These are phyloP conservation scores for Noctua pronuba DNA, from an alignment of 2,888 invertebrate species.

Conservation along the genomic window DNA sequence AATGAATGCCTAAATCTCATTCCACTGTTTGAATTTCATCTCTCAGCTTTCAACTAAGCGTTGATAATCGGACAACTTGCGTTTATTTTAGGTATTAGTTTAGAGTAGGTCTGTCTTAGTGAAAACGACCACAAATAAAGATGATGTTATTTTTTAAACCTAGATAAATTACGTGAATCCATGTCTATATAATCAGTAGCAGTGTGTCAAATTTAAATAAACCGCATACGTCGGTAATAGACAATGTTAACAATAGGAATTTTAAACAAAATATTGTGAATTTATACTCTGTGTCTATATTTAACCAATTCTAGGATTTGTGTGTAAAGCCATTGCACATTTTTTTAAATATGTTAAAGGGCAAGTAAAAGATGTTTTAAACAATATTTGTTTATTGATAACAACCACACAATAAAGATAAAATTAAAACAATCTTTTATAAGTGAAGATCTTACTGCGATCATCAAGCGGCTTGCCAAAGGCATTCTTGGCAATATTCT, in stretches of 20 bases:
- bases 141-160: not conserved
- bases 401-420: not conserved
- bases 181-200: not conserved
- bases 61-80: not conserved
- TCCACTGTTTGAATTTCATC: not conserved
- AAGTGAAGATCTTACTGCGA: not conserved
- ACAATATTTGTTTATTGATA: not conserved
- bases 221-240: not conserved
- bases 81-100: not conserved
- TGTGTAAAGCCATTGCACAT: not conserved
- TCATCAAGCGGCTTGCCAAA: not conserved
- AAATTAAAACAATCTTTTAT: not conserved
- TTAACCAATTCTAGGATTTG: not conserved
- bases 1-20: not conserved
- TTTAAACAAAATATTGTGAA: not conserved
- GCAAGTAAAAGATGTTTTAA: not conserved
- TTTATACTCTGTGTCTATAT: slow-evolving; percentile 14
- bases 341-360: not conserved
- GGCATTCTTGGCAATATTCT: not conserved
- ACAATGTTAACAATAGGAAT: not conserved
- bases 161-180: not conserved
- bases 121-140: not conserved
- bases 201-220: not conserved
- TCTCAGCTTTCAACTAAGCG: not conserved
- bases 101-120: not conserved